Base-by-base conservation (phyloP, 2,113 vertebrate genomes). In the Chamaea fasciata region DNA sequence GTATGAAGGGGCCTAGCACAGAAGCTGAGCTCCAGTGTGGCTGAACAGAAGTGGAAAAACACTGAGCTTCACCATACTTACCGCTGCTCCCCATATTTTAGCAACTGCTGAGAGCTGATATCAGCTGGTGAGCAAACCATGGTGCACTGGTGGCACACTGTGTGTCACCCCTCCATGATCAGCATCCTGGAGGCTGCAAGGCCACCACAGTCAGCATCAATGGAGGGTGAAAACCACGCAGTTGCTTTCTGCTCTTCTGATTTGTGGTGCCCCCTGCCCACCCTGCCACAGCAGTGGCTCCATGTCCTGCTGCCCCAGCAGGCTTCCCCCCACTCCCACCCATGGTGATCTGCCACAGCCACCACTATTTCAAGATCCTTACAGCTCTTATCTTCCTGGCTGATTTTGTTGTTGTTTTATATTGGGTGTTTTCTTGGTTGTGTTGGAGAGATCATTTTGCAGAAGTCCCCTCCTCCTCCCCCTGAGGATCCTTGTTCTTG, bases 201-300 rank as follows among this genome's bases (percentile, higher is more conserved):
- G 37, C 20, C 47, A 44, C 39, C 7, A 4, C 0, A 0, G 33
- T 28, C 78, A 73, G 41, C 67, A 33, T 23, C 70, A 30, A 4
- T 0, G 0, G 65, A 56, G 27, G 41, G 17, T 35, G 21, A 56
- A 67, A 81, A 41, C 14, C 33, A 20, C 0, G 3, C 10, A 8
- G 42, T 5, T 49, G 39, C 21, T 70, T 42, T 46, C 33, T 35
- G 24, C 1, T 3, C 19, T 2, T 1, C 14, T 5, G 5, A 1
- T 15, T 87, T 0, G 0, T 3, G 3, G 17, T 1, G 0, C 20
- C 42, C 18, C 15, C 27, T 50, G 11, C 39, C 22, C 1, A 2
- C 46, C 8, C 0, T 20, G 21, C 27, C 3, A 2, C 24, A 89
- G 30, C 53, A 27, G 13, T 2, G 1, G 1, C 74, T 78, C 4